phyloP scores from a whole-genome alignment of 37 sponge, comb jelly and placozoan species.

The Lycopodina hypogea region DNA sequence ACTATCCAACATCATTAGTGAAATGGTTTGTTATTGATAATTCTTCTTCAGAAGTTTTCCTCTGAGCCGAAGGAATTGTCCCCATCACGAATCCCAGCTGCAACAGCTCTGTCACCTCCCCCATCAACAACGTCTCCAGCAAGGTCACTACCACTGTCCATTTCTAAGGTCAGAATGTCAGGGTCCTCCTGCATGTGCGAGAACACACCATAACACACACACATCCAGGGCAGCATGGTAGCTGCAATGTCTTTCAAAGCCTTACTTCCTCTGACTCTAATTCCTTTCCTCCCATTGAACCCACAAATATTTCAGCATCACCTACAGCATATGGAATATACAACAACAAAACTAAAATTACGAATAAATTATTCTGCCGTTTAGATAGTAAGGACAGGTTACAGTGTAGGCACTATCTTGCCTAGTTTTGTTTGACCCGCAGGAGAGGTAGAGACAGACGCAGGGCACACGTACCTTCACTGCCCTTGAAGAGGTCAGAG shows the following conservation, averaged over 20 bases:
- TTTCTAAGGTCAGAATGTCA: background rate
- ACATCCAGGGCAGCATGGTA: background rate
- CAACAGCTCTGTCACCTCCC: constrained; percentile 34
- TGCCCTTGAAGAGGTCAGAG: constrained; percentile 11
- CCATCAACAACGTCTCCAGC: no score
- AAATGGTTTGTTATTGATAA: no score
- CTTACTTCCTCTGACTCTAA: constrained; percentile 24
- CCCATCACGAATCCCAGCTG: constrained; percentile 40
- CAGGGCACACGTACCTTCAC: no score
- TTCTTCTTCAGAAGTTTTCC: constrained; percentile 35
- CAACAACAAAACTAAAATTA: background rate
- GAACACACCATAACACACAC: no score
- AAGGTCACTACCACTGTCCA: constrained; percentile 8
- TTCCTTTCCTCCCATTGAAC: background rate
- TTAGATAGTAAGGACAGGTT: no score
- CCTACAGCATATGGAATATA: background rate
- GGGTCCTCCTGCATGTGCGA: no score
- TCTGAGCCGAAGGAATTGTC: constrained; percentile 27
- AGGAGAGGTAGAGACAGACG: no score
- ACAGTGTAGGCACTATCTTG: no score
- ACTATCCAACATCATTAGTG: no score
- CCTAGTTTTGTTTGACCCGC: no score
- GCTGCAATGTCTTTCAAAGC: background rate
- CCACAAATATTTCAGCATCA: background rate
- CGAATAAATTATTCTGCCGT: no score